Conservation (phyloP, 1,140 invertebrate species). For the Apis mellifera region Amel_HAv3.1 CM009938.2:8905001-8905500, state of each 20-base stretch:
- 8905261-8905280: neutral
- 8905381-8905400: too few species aligned
- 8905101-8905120: conserved; percentile 32
- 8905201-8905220: neutral
- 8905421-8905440: neutral
- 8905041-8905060: conserved; percentile 65
- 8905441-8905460: too few species aligned
- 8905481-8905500: neutral
- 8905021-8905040: conserved; percentile 54
- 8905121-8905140: conserved; percentile 69
- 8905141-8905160: conserved; percentile 57
- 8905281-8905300: neutral
- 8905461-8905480: neutral
- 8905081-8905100: conserved; percentile 34
- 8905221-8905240: neutral
- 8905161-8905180: conserved; percentile 67
- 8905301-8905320: neutral
- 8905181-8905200: neutral
- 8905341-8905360: neutral
- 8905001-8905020: conserved; percentile 23
- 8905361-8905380: neutral
- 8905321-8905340: neutral
- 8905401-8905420: too few species aligned
- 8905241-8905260: neutral
- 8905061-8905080: conserved; percentile 59